Evolutionary conservation across 37 sponge, comb jelly and placozoan genomes (phyloP).

Genomic region (Aplysina aerophoba): DNA sequence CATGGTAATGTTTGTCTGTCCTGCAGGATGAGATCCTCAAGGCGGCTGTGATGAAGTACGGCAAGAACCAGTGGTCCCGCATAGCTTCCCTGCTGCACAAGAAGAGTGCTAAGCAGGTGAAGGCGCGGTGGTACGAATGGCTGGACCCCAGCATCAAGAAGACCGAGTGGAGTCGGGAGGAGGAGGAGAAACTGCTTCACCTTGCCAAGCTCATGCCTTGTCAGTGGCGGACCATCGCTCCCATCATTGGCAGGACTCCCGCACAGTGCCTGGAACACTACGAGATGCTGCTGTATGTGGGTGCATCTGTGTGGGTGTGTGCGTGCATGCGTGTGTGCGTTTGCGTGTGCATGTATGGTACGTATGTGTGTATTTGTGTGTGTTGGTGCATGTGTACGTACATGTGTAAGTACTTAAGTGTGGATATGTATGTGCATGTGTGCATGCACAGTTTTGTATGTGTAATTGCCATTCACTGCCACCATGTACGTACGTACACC

Average conservation of each 20-base stretch:
- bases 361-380: neutral
- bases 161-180: conserved; percentile 99
- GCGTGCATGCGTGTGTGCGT: neutral
- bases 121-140: conserved; percentile 99
- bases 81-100: conserved; percentile 97
- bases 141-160: conserved; percentile 99
- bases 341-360: neutral
- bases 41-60: conserved; percentile 99
- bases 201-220: conserved; percentile 98
- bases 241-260: conserved; percentile 96
- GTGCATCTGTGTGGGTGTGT: neutral
- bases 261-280: conserved; percentile 99
- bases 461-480: too few relatives aligned
- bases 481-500: neutral
- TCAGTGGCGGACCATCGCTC: conserved; percentile 98
- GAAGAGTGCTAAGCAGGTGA: conserved; percentile 97
- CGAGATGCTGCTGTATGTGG: conserved; percentile 90
- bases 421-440: neutral
- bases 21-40: conserved; percentile 96
- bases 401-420: neutral
- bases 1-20: neutral
- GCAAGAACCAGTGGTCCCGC: conserved; percentile 99
- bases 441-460: neutral
- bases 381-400: neutral
- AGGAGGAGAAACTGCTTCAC: conserved; percentile 98